phyloP scores from a whole-genome alignment of 30 jellyfish, hydroid and myxozoan species.

The Morbakka virulenta region DNA sequence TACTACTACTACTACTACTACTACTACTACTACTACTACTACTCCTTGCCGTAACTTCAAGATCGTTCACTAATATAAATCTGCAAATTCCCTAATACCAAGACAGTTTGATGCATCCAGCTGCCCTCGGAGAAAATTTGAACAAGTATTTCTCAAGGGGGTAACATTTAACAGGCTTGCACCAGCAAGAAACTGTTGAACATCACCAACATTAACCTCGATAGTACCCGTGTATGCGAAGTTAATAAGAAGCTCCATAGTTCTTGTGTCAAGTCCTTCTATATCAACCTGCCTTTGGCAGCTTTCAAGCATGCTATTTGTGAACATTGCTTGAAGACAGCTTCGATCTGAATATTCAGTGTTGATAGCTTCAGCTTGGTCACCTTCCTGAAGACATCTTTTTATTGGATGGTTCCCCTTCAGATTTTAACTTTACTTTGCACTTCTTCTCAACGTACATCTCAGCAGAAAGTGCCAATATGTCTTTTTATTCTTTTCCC shows the following conservation, averaged over 20 bases:
- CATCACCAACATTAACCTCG: slow-evolving; percentile 77
- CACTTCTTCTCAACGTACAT: no score
- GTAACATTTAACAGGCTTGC: slow-evolving; percentile 75
- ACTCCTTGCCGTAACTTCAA: no score
- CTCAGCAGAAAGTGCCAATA: no score
- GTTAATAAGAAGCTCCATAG: slow-evolving; percentile 77
- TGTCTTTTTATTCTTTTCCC: no score
- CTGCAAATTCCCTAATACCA: slow-evolving; percentile 86
- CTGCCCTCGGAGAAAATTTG: slow-evolving; percentile 70
- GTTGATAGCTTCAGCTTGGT: no score
- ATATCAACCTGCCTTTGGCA: slow-evolving; percentile 72
- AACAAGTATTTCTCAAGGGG: slow-evolving; percentile 73
- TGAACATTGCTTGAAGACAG: slow-evolving; percentile 89
- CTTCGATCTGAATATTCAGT: no score
- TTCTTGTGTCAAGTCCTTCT: slow-evolving; percentile 76
- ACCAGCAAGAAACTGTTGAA: slow-evolving; percentile 82
- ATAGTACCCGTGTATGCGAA: slow-evolving; percentile 89
- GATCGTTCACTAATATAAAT: slow-evolving; percentile 62
- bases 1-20: no score
- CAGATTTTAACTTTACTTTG: no score
- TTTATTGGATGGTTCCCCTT: no score
- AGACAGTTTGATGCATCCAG: slow-evolving; percentile 84
- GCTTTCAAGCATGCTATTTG: slow-evolving; percentile 92
- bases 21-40: no score
- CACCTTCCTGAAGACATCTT: no score